Evolutionary conservation across 2,797 vertebrate genomes (phyloP).

Genomic region (Falco concolor): DNA sequence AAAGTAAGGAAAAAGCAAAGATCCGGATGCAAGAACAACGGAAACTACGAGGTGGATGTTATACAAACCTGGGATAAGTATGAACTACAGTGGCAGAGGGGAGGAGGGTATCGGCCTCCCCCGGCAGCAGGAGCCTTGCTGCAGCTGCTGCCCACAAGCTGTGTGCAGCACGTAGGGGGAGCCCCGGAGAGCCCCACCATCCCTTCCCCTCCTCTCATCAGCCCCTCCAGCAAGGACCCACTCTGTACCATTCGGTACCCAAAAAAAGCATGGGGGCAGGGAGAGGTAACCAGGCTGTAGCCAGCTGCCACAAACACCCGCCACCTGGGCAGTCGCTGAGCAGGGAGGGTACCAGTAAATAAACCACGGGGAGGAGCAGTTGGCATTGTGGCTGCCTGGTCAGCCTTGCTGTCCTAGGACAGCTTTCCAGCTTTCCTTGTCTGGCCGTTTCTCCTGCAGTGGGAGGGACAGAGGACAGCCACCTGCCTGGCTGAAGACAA

Average conservation of each 20-base stretch:
- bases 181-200: fast-evolving
- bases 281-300: not conserved
- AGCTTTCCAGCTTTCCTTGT: not conserved
- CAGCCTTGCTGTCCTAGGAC: not conserved
- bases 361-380: not conserved
- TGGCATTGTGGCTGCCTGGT: not conserved
- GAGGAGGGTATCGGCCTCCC: no score
- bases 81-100: not conserved
- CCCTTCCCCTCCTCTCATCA: not conserved
- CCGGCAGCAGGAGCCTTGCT: not conserved
- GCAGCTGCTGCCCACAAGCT: not conserved
- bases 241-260: not conserved
- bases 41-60: fast-evolving
- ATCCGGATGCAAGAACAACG: not conserved
- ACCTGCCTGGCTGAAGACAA: not conserved
- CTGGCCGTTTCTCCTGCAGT: not conserved
- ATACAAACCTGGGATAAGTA: not conserved
- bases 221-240: not conserved
- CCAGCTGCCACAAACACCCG: not conserved
- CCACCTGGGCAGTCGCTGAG: not conserved
- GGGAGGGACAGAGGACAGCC: not conserved
- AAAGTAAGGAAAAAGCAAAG: not conserved
- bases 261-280: not conserved
- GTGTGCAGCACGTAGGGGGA: fast-evolving
- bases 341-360: not conserved